These are phyloP conservation scores for Lepus oiostolus DNA, from an alignment of 2,797 vertebrate genomes.

Conservation along the genomic window DNA sequence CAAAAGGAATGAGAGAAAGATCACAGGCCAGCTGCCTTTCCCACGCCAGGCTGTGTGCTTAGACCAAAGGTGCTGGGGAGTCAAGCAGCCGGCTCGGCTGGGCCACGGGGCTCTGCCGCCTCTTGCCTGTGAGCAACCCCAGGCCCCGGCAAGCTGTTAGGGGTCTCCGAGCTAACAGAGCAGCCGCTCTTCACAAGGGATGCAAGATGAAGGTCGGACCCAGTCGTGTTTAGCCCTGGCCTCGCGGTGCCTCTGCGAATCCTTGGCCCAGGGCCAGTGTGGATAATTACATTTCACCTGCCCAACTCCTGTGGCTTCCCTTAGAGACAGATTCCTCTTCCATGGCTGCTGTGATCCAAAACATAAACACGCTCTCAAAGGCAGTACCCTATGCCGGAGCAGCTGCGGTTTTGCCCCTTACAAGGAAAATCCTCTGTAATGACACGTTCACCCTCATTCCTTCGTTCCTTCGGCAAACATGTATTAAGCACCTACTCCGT, in stretches of 20 bases:
- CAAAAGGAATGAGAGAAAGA: background rate
- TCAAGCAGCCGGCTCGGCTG: conserved; percentile 41
- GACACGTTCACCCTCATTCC: background rate
- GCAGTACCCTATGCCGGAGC: background rate
- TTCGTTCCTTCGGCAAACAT: conserved; percentile 52
- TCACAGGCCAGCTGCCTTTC: conserved; percentile 62
- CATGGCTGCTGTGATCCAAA: conserved; percentile 58
- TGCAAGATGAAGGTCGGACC: conserved; percentile 68
- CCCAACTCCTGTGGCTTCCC: conserved; percentile 57
- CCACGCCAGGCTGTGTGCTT: conserved; percentile 51
- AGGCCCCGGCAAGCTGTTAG: conserved; percentile 68
- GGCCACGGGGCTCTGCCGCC: conserved; percentile 48
- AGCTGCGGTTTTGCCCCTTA: conserved; percentile 63
- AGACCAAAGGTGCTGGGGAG: conserved; percentile 11
- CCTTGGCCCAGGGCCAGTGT: conserved; percentile 77
- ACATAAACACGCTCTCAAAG: conserved; percentile 72
- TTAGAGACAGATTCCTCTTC: conserved; percentile 63
- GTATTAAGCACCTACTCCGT: conserved; percentile 63
- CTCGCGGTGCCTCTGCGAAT: background rate
- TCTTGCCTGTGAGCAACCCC: conserved; percentile 65
- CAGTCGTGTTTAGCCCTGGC: conserved; percentile 70
- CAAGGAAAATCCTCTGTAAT: conserved; percentile 56
- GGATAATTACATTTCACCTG: conserved; percentile 85
- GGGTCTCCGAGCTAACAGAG: background rate
- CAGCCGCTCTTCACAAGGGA: conserved; percentile 68